phyloP scores from a whole-genome alignment of 2,113 vertebrate species.

The Panthera leo region DNA sequence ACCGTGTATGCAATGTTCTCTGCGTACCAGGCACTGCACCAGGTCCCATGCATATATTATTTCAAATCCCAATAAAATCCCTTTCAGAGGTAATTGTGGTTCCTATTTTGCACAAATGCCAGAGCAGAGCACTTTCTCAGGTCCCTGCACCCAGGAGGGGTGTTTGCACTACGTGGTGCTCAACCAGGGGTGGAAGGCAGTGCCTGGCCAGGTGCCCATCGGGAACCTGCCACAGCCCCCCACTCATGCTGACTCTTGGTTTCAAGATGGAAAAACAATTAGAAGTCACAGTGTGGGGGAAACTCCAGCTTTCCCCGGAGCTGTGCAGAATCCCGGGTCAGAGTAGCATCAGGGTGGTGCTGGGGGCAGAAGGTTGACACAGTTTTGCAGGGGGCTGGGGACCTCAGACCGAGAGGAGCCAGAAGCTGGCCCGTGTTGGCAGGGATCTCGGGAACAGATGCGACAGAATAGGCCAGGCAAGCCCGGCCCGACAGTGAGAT shows the following conservation, averaged over 20 bases:
- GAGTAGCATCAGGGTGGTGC: fast-evolving
- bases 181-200: fast-evolving
- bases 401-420: not conserved
- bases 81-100: no score
- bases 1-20: fast-evolving
- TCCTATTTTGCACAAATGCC: no score
- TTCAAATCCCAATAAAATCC: not conserved
- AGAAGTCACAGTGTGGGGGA: not conserved
- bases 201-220: fast-evolving
- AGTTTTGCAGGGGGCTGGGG: not conserved
- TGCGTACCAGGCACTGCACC: fast-evolving
- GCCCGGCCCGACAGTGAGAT: fast-evolving
- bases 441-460: not conserved
- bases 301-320: not conserved
- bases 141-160: not conserved
- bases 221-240: no score
- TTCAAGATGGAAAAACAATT: not conserved
- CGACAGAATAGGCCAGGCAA: fast-evolving
- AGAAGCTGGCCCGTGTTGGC: not conserved
- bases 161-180: not conserved
- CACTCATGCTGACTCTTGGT: not conserved
- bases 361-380: fast-evolving
- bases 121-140: not conserved
- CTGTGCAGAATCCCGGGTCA: not conserved
- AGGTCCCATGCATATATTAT: fast-evolving